These are phyloP conservation scores for Podocnemis expansa DNA, from an alignment of 2,113 vertebrate species.

Conservation along the genomic window DNA sequence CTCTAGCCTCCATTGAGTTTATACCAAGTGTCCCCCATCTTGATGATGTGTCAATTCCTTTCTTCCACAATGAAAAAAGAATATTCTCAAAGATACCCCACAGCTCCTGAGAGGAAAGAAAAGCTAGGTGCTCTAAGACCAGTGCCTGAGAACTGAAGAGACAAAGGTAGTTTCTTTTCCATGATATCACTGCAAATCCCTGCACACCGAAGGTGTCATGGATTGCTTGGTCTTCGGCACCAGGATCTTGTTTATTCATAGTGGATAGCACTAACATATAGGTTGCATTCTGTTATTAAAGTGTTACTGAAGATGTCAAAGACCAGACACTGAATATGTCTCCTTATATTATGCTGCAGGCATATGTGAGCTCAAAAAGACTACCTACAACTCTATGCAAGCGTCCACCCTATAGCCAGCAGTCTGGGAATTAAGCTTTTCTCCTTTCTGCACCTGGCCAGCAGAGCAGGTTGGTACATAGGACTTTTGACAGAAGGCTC, in stretches of 20 bases:
- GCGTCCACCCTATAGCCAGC: background rate
- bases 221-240: background rate
- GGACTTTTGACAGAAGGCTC: background rate
- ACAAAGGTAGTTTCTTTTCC: accelerated
- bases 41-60: background rate
- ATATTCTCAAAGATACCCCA: background rate
- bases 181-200: accelerated
- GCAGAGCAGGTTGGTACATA: background rate
- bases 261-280: accelerated
- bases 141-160: accelerated
- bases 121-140: background rate
- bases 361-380: background rate
- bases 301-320: background rate
- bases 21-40: background rate
- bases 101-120: background rate
- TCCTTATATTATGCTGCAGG: background rate
- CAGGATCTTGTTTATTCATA: accelerated
- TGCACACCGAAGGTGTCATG: accelerated
- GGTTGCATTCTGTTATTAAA: background rate
- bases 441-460: background rate
- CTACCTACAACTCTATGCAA: background rate
- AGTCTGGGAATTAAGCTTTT: background rate
- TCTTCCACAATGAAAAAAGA: background rate
- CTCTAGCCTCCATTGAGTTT: background rate
- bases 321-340: background rate